Base-by-base conservation (phyloP, 1,140 invertebrate genomes). In the Temnothorax longispinosus region DNA sequence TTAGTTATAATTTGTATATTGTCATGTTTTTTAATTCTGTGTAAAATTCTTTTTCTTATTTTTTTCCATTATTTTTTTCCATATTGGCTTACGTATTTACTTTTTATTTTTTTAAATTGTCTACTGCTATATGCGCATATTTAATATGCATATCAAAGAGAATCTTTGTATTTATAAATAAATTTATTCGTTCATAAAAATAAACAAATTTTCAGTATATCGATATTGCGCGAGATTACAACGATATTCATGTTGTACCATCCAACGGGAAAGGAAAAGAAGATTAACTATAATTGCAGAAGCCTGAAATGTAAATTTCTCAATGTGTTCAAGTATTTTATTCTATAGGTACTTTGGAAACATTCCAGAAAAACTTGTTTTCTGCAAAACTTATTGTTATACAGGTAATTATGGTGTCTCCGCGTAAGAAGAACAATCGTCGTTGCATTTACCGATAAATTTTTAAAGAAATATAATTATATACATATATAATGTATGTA, bases 201-300 rank as follows among this genome's bases (percentile, higher is more conserved):
- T 5, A 18, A 85, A 75, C 75, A 13, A 72, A 62, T 81, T 95
- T 95, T 69, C 88, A 95, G 92, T 95, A 96, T 91, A 97, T 97
- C 86, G 97, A 97, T 92, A 96, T 96, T 87, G 96, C 97, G 27
- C 96, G 94, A 91, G 96, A 97, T 88, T 94, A 95, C 69, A 90
- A n/a, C 35, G 87, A 89, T 38, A 90, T 90, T 74, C 81, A 89
- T 5, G 77, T 86, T 4, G 56, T 81, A 52, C 38, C 76, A 18
- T 64, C 60, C 74, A 90, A 67, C 32, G 87, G 78, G 38, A 81
- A 88, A 38, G 60, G 56, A 38, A 85, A 88, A 69, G 72, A 91
- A 80, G 85, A 91, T 18, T 87, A 65, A 35, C 41, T 56, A 64
- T 76, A 0, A 32, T 81, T n/a, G 32, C 6, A 58, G 8, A 72